A percentile compares a stretch with the other conserved stretches of the same genome.
phyloP scores from a whole-genome alignment of 2,888 invertebrate species.

The Acleris emargana region DNA sequence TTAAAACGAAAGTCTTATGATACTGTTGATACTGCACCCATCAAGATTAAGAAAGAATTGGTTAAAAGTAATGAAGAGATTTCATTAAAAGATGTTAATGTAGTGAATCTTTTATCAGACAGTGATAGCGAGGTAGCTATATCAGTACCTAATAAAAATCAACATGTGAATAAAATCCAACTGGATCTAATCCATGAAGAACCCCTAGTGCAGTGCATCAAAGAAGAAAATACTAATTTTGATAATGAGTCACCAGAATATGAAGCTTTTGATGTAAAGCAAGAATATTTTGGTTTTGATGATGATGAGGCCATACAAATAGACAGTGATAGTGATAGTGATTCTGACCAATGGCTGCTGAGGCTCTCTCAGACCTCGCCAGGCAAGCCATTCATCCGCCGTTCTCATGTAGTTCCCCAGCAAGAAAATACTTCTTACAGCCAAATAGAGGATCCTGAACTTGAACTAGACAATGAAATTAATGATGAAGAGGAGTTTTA shows the following conservation, averaged over 20 bases:
- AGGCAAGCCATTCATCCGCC: conserved; percentile 62
- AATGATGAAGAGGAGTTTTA: conserved; percentile 57
- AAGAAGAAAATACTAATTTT: conserved; percentile 52
- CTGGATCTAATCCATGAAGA: conserved; percentile 51
- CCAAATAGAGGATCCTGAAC: conserved; percentile 60
- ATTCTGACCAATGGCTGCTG: conserved; percentile 77
- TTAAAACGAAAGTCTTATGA: conserved; percentile 58
- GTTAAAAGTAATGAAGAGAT: conserved; percentile 41
- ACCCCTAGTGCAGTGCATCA: conserved; percentile 36
- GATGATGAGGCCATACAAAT: conserved; percentile 68
- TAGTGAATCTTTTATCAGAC: conserved; percentile 57
- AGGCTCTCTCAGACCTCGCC: conserved; percentile 81
- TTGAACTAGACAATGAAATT: conserved; percentile 42
- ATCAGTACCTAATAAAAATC: conserved; percentile 25
- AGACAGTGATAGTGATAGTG: conserved; percentile 79
- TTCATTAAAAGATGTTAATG: conserved; percentile 43
- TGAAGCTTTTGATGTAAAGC: conserved; percentile 71
- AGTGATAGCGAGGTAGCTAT: conserved; percentile 55
- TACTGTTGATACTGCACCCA: conserved; percentile 34
- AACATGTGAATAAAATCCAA: conserved; percentile 43
- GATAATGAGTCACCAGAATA: conserved; percentile 63
- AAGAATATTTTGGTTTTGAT: conserved; percentile 68
- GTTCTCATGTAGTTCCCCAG: conserved; percentile 42
- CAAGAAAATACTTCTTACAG: conserved; percentile 70
- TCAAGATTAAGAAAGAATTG: conserved; percentile 44